Evolutionary conservation across 2,797 vertebrate genomes (phyloP).

Genomic region (Pyrocephalus nanus): DNA sequence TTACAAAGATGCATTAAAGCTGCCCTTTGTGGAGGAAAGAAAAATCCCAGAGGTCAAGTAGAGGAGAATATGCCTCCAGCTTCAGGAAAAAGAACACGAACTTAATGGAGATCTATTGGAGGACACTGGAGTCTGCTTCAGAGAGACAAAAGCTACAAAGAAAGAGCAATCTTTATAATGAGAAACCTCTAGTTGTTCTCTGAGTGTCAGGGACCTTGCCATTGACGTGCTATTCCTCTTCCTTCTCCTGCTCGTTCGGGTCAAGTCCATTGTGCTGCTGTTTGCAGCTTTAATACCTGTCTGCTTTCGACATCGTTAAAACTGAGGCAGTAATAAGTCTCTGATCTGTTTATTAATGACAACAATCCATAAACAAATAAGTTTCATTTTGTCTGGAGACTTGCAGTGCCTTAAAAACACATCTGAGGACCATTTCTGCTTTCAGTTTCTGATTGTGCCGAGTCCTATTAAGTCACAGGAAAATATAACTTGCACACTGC

Average conservation of each 20-base stretch:
- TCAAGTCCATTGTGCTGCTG: slow-evolving; percentile 19
- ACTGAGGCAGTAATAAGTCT: slow-evolving; percentile 55
- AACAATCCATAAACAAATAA: slow-evolving; percentile 71
- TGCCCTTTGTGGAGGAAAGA: background rate
- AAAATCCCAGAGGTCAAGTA: slow-evolving; percentile 30
- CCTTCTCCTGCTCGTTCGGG: slow-evolving; percentile 8
- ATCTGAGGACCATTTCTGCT: slow-evolving; percentile 50
- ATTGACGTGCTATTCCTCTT: background rate
- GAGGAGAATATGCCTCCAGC: slow-evolving; percentile 29
- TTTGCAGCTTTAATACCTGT: slow-evolving; percentile 49
- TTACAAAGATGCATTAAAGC: background rate
- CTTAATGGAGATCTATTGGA: slow-evolving; percentile 41
- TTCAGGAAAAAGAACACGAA: background rate
- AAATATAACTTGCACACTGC: slow-evolving; percentile 18
- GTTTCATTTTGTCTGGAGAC: slow-evolving; percentile 48
- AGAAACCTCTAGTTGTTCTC: slow-evolving; percentile 37
- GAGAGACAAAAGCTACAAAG: slow-evolving; percentile 28
- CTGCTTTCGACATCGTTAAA: slow-evolving; percentile 69
- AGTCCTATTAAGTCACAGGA: slow-evolving; percentile 23
- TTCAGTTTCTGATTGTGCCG: slow-evolving; percentile 13
- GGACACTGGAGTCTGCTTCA: slow-evolving; percentile 2
- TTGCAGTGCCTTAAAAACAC: slow-evolving; percentile 44
- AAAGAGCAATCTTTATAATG: slow-evolving; percentile 13
- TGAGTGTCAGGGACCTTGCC: background rate
- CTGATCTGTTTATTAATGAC: slow-evolving; percentile 61